Evolutionary conservation across 1,140 invertebrate species (phyloP).

Genomic region (Caenorhabditis briggsae): DNA sequence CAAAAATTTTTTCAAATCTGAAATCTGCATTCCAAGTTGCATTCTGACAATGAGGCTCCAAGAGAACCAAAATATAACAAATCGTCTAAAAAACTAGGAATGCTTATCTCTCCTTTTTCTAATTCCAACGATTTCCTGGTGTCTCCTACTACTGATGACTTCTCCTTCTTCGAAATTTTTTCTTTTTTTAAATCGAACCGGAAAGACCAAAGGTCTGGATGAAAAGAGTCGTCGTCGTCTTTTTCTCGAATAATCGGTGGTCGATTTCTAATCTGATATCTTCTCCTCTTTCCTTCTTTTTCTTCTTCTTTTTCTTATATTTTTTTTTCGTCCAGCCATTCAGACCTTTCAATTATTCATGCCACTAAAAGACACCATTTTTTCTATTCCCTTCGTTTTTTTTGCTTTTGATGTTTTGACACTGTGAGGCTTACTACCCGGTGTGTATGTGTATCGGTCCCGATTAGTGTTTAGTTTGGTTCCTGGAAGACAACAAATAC

Average conservation of each 20-base stretch:
- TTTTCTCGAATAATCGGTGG: constrained; percentile 10
- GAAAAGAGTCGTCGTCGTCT: not conserved
- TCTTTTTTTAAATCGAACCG: not conserved
- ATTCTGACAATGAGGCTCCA: too few species aligned
- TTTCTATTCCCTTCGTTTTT: not conserved
- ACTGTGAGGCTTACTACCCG: not conserved
- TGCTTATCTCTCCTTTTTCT: not conserved
- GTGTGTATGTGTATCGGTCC: not conserved
- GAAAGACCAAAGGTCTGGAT: constrained; percentile 29
- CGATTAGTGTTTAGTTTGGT: constrained; percentile 45
- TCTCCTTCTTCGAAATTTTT: not conserved
- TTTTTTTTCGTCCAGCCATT: too few species aligned
- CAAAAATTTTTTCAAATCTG: too few species aligned
- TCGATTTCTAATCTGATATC: constrained; percentile 53
- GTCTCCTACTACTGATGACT: not conserved
- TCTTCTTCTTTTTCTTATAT: not conserved
- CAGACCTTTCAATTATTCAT: constrained; percentile 47
- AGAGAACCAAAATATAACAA: too few species aligned
- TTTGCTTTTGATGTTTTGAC: not conserved
- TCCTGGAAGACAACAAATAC: not conserved
- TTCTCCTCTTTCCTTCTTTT: not conserved
- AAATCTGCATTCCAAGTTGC: too few species aligned
- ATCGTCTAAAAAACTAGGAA: too few species aligned
- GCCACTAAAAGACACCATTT: not conserved
- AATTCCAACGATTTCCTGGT: not conserved